Percentiles rank a stretch among this genome's conserved stretches.
These are phyloP conservation scores for Xerus rutilus DNA, from an alignment of 2,797 vertebrate species.

Conservation along the genomic window DNA sequence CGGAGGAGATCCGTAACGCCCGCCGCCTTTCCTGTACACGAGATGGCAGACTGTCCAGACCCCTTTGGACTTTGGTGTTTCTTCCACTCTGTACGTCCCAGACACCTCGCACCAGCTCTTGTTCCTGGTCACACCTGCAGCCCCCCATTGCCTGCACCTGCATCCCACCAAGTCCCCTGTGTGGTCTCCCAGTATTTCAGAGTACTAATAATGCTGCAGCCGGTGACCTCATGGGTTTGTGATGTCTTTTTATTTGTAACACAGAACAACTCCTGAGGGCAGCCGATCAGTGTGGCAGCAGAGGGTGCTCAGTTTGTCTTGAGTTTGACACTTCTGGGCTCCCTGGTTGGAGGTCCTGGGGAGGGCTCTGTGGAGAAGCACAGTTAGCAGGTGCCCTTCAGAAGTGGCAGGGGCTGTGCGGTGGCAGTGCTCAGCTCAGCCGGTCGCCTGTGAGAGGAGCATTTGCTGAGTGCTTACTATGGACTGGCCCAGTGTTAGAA, in stretches of 20 bases:
- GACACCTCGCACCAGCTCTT: background rate
- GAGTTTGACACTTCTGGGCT: slow-evolving; percentile 21
- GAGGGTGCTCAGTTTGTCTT: background rate
- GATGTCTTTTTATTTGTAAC: background rate
- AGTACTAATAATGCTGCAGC: background rate
- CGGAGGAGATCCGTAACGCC: background rate
- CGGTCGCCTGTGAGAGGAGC: background rate
- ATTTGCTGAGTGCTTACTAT: background rate
- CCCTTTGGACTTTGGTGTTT: background rate
- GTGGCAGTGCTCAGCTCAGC: fast-evolving
- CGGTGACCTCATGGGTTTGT: background rate
- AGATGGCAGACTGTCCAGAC: background rate
- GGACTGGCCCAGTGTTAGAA: background rate
- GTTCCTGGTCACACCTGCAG: background rate
- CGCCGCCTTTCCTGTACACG: background rate
- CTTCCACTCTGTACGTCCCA: fast-evolving
- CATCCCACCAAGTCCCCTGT: background rate
- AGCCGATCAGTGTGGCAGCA: background rate
- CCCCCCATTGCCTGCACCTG: fast-evolving
- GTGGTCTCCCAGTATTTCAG: background rate
- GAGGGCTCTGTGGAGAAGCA: background rate
- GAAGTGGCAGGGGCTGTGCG: background rate
- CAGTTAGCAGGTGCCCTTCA: background rate
- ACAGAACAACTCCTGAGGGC: background rate
- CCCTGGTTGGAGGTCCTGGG: background rate